Evolutionary conservation across 2,888 invertebrate genomes (phyloP), one percentile per base, ranked within the genome.

Genomic region (Troides aeacus): DNA sequence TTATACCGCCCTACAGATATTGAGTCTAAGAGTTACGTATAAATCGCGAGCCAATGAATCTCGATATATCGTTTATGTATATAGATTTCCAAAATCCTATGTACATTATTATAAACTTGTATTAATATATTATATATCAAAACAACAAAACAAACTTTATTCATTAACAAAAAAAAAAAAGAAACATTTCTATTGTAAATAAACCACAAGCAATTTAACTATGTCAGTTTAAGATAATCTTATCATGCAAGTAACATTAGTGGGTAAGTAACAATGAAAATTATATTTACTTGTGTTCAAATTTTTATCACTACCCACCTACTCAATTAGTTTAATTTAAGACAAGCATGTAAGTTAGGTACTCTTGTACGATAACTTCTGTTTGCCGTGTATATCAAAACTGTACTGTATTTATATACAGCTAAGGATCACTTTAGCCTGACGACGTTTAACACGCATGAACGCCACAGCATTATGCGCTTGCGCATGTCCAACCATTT

Each of bases 241-340:
- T 64, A 53, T 64, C 69, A n/a, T 64, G 21, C 10, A 36, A 24
- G 61, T 21, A 61, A 69, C 69, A 64, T 53, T 67, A 56, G 42
- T 39, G 21, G 56, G 59, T 64, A 24, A 53, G 64, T 64, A 69
- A 66, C 59, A 62, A 63, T 70, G 66, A 66, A 66, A 62, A 62
- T 66, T 63, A 70, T 70, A 70, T 70, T 70, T 66, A 66, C 62
- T 70, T 70, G 58, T 66, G 57, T 70, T 64, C 39, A 69, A 64
- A 64, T 56, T 64, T 69, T 61, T 39, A 69, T 66, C 56, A 64
- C 58, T 70, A 73, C 60, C 62, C 64, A 70, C 68, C 69, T 72
- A 68, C 66, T 70, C 69, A 73, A 71, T 73, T 71, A 72, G 68
- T 72, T 71, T 69, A 73, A 73, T 71, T 71, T 73, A 68, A 70